Conservation (phyloP, 2,888 invertebrate genomes). For the Kuschelorhynchus macadamiae region DNA sequence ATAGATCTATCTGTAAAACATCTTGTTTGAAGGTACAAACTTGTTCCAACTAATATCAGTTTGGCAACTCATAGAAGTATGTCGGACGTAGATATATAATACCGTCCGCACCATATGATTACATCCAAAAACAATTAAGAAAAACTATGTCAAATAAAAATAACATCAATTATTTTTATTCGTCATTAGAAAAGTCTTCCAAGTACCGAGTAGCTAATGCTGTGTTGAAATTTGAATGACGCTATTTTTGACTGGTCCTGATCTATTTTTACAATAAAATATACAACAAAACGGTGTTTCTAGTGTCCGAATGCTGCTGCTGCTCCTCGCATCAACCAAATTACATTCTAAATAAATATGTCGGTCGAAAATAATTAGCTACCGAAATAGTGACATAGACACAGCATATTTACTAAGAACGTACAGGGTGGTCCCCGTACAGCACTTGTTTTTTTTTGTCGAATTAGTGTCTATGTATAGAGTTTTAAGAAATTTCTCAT, state of each 20-base stretch:
- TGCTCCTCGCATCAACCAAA: constrained; percentile 24
- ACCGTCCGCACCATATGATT: not conserved
- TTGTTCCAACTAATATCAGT: too few relatives aligned
- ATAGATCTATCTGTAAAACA: too few relatives aligned
- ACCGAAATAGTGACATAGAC: constrained; percentile 2
- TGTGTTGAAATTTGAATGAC: constrained; percentile 45
- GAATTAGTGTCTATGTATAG: too few relatives aligned
- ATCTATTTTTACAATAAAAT: constrained; percentile 35
- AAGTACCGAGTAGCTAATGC: constrained; percentile 28
- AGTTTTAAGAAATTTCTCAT: too few relatives aligned
- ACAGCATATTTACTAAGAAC: too few relatives aligned
- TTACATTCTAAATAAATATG: constrained; percentile 40
- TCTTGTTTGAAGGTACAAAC: too few relatives aligned
- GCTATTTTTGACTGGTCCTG: constrained; percentile 34
- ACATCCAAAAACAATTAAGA: constrained; percentile 17
- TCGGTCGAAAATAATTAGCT: constrained; percentile 32
- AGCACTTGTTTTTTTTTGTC: too few relatives aligned
- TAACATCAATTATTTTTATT: constrained; percentile 41
- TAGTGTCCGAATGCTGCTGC: constrained; percentile 21
- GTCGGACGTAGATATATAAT: too few relatives aligned
- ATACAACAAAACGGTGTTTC: constrained; percentile 42
- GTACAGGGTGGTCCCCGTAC: too few relatives aligned
- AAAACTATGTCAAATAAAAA: constrained; percentile 45
- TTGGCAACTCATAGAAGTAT: too few relatives aligned
- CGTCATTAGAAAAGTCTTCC: constrained; percentile 36